Percentiles rank a stretch among this genome's conserved stretches.
Conservation (phyloP, 2,888 invertebrate genomes). For the Anagyrus pseudococci region DNA sequence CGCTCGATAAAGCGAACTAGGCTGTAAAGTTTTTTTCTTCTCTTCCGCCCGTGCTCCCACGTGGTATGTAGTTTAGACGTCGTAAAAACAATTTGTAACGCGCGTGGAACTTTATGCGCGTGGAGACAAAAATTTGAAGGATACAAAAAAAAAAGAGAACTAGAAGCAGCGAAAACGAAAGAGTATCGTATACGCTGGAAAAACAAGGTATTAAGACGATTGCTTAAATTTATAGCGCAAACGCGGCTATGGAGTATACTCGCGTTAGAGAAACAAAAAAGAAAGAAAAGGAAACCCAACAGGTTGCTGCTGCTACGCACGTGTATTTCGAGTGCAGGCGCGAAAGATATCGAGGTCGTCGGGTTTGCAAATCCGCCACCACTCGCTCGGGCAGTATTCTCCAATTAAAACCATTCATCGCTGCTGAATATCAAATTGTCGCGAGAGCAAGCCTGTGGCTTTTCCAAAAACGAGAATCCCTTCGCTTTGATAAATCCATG, state of each 20-base stretch:
- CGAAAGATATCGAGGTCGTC: not conserved
- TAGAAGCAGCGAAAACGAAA: too few species aligned
- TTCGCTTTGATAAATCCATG: too few species aligned
- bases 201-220: too few species aligned
- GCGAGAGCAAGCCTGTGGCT: too few species aligned
- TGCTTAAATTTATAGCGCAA: not conserved
- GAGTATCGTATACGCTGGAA: too few species aligned
- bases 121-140: not conserved
- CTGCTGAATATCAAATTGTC: too few species aligned
- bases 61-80: too few species aligned
- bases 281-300: not conserved
- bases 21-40: slow-evolving; percentile 5
- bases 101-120: too few species aligned
- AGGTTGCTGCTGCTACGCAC: not conserved
- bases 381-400: not conserved
- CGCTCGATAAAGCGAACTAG: slow-evolving; percentile 23
- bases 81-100: too few species aligned
- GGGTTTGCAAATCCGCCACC: not conserved
- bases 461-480: too few species aligned
- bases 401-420: not conserved
- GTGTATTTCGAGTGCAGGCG: not conserved
- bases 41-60: too few species aligned
- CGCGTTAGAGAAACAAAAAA: not conserved
- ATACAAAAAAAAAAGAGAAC: not conserved
- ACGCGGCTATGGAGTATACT: not conserved